Conservation (phyloP, 2,888 invertebrate genomes). For the Drosophila diplacantha region DNA sequence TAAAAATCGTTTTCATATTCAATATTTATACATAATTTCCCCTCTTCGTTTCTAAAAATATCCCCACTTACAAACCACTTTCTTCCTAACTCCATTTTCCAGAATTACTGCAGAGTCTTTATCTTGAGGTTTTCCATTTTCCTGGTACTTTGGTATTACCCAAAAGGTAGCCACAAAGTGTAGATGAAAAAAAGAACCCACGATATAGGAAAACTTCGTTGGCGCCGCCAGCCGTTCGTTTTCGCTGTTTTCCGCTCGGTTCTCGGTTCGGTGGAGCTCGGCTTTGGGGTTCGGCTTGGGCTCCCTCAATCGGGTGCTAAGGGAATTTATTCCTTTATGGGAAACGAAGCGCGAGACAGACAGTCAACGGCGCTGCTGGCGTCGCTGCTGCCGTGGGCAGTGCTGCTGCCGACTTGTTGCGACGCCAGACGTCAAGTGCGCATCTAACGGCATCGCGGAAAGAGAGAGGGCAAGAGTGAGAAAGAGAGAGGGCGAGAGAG, state of each 20-base stretch:
- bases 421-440: slow-evolving; percentile 58
- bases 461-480: slow-evolving; percentile 41
- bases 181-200: slow-evolving; percentile 20
- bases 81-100: neutral
- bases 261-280: slow-evolving; percentile 13
- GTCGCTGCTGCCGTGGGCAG: slow-evolving; percentile 40
- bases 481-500: neutral
- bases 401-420: slow-evolving; percentile 58
- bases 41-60: no score
- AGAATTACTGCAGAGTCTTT: neutral
- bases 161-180: slow-evolving; percentile 8
- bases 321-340: slow-evolving; percentile 58
- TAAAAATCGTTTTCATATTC: neutral
- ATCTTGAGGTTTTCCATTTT: neutral
- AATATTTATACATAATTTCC: neutral
- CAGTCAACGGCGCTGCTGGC: slow-evolving; percentile 20
- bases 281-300: slow-evolving; percentile 23
- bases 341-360: slow-evolving; percentile 36
- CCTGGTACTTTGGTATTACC: neutral
- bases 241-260: slow-evolving; percentile 5
- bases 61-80: neutral
- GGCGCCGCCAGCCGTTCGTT: slow-evolving; percentile 21
- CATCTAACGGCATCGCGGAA: slow-evolving; percentile 63
- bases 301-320: slow-evolving; percentile 35
- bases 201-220: slow-evolving; percentile 16